These are phyloP conservation scores for Nomia melanderi DNA, from an alignment of 1,140 invertebrate genomes.

Conservation along the genomic window DNA sequence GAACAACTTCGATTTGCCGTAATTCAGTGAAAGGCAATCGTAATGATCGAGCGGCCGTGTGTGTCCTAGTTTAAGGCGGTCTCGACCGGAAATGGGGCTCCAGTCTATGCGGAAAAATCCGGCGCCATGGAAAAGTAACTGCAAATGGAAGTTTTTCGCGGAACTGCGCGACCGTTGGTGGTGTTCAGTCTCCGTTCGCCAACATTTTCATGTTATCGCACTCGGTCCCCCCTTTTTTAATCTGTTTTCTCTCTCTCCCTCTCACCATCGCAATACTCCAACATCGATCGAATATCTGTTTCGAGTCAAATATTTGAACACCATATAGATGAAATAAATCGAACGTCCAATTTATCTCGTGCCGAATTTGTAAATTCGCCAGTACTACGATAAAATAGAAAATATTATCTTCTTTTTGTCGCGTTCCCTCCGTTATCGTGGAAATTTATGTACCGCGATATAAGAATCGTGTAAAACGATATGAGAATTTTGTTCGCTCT, in stretches of 20 bases:
- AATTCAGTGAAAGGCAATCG: constrained; percentile 4
- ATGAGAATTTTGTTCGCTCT: too few relatives aligned
- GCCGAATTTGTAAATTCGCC: not conserved
- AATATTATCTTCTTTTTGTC: too few relatives aligned
- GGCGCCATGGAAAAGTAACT: constrained; percentile 11
- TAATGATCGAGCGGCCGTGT: constrained; percentile 13
- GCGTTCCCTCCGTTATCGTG: too few relatives aligned
- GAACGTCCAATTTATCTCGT: not conserved
- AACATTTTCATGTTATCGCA: constrained; percentile 14
- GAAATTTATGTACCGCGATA: too few relatives aligned
- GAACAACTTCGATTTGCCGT: constrained; percentile 6
- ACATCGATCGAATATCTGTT: not conserved
- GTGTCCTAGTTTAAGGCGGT: not conserved
- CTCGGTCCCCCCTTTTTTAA: not conserved
- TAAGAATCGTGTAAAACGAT: too few relatives aligned
- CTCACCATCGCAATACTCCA: not conserved
- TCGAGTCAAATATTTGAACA: not conserved
- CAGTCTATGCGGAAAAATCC: constrained; percentile 1
- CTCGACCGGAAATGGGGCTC: not conserved
- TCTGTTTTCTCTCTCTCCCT: not conserved
- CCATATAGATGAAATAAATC: not conserved
- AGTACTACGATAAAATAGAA: too few relatives aligned
- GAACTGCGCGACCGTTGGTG: not conserved
- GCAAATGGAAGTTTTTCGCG: constrained; percentile 31
- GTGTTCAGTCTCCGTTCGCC: not conserved